Percentiles rank a stretch among this genome's conserved stretches.
Evolutionary conservation across 35 echinoderm and acorn worm genomes (phyloP).

Genomic region (Anneissia japonica): DNA sequence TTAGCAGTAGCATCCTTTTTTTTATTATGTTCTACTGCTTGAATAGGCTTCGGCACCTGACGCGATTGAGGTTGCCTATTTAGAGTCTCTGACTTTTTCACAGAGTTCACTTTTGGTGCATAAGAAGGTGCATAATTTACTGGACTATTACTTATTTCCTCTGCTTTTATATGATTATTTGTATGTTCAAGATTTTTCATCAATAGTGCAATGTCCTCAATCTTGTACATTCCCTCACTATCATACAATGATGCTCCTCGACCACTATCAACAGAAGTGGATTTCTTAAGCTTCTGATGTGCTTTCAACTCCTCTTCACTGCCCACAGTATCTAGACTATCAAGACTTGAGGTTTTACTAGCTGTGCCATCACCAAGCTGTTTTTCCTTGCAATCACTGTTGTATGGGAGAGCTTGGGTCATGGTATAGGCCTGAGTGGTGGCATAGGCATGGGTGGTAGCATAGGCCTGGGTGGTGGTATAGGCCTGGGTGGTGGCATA

Average conservation of each 20-base stretch:
- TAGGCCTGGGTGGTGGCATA: no score
- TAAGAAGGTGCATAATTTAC: neutral
- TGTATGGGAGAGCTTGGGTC: neutral
- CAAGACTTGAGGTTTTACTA: neutral
- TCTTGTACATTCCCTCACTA: neutral
- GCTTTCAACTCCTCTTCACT: neutral
- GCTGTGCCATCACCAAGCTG: neutral
- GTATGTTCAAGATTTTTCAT: neutral
- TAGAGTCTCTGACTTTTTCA: neutral
- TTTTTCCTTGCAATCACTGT: neutral
- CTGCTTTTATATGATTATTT: neutral
- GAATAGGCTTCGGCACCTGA: neutral
- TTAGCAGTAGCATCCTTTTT: neutral
- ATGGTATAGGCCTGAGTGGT: no score
- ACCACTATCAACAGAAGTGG: constrained; percentile 9
- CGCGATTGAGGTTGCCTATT: neutral
- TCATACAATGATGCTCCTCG: constrained; percentile 3
- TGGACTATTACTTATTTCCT: neutral
- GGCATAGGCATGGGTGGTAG: no score
- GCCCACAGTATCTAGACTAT: no score
- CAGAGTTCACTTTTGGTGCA: neutral
- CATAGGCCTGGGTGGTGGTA: no score
- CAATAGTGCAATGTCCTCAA: neutral
- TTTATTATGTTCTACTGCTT: neutral
- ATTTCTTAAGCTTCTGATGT: neutral